Conservation (phyloP, 2,888 invertebrate genomes). For the Carpatolechia fugitivella region DNA sequence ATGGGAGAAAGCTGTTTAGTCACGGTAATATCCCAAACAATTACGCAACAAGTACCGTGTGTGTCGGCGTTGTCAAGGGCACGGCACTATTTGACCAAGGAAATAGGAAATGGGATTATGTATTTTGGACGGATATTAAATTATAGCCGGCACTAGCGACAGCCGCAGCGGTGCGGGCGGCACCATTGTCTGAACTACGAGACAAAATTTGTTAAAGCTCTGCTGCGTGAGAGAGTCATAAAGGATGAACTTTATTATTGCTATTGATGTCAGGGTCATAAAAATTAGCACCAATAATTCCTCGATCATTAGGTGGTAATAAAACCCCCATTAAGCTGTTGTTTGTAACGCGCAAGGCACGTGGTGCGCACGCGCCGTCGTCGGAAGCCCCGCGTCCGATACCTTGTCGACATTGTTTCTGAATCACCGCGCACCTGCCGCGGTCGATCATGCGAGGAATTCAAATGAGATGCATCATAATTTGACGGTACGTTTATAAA, state of each 20-base stretch:
- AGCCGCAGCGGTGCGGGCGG: slow-evolving; percentile 60
- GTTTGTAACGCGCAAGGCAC: slow-evolving; percentile 47
- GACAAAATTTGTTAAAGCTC: slow-evolving; percentile 27
- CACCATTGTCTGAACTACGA: slow-evolving; percentile 50
- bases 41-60: slow-evolving; percentile 25
- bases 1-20: not conserved
- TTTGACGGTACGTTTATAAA: slow-evolving; percentile 21
- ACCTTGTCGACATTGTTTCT: slow-evolving; percentile 49
- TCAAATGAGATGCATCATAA: slow-evolving; percentile 42
- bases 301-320: slow-evolving; percentile 36
- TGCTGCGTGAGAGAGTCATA: slow-evolving; percentile 14
- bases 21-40: slow-evolving; percentile 4
- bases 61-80: slow-evolving; percentile 43
- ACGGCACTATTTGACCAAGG: slow-evolving; percentile 52
- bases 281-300: slow-evolving; percentile 32
- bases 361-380: slow-evolving; percentile 63
- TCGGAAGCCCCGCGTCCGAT: slow-evolving; percentile 40
- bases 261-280: slow-evolving; percentile 3
- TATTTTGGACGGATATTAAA: slow-evolving; percentile 74
- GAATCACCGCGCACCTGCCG: slow-evolving; percentile 42
- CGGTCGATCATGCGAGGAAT: slow-evolving; percentile 47
- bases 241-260: not conserved
- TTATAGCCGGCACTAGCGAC: slow-evolving; percentile 60
- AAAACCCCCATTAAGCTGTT: slow-evolving; percentile 40
- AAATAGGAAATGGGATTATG: slow-evolving; percentile 55